A percentile compares a stretch with the other conserved stretches of the same genome.
phyloP scores from a whole-genome alignment of 2,888 invertebrate species.

The Xestia xanthographa region DNA sequence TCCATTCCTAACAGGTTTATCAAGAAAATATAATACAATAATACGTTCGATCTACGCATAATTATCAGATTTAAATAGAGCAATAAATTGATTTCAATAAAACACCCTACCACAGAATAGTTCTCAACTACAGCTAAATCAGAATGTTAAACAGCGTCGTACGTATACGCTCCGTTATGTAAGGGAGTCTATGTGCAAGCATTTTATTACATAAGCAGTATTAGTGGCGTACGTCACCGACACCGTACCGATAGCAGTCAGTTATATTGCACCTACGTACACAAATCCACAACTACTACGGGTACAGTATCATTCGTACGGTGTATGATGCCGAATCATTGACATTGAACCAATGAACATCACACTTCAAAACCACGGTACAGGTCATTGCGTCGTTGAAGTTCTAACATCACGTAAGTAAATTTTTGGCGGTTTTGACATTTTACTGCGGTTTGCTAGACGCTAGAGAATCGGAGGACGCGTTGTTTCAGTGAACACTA shows the following conservation, averaged over 20 bases:
- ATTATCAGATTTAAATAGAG: slow-evolving; percentile 23
- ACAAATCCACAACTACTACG: slow-evolving; percentile 22
- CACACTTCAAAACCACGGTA: slow-evolving; percentile 28
- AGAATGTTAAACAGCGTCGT: slow-evolving; percentile 46
- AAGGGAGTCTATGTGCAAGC: slow-evolving; percentile 71
- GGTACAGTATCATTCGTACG: slow-evolving; percentile 31
- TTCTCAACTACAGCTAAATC: slow-evolving; percentile 40
- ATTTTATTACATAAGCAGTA: slow-evolving; percentile 74
- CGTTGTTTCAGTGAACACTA: too few species aligned
- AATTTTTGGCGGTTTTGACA: too few species aligned
- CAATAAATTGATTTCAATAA: slow-evolving; percentile 25
- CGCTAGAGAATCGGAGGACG: too few species aligned
- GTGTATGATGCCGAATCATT: slow-evolving; percentile 20
- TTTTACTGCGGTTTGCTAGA: too few species aligned
- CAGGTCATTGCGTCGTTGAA: background rate
- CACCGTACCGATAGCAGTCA: slow-evolving; percentile 62
- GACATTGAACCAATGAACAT: slow-evolving; percentile 46
- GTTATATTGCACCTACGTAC: slow-evolving; percentile 43
- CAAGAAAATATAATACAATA: background rate
- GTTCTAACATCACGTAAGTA: too few species aligned
- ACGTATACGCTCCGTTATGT: slow-evolving; percentile 55
- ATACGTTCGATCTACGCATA: slow-evolving; percentile 13
- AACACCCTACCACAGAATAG: slow-evolving; percentile 20
- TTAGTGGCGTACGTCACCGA: slow-evolving; percentile 73
- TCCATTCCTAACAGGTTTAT: background rate